These are phyloP conservation scores for Rousettus leschenaultii DNA, from an alignment of 2,113 vertebrate genomes.

Conservation along the genomic window DNA sequence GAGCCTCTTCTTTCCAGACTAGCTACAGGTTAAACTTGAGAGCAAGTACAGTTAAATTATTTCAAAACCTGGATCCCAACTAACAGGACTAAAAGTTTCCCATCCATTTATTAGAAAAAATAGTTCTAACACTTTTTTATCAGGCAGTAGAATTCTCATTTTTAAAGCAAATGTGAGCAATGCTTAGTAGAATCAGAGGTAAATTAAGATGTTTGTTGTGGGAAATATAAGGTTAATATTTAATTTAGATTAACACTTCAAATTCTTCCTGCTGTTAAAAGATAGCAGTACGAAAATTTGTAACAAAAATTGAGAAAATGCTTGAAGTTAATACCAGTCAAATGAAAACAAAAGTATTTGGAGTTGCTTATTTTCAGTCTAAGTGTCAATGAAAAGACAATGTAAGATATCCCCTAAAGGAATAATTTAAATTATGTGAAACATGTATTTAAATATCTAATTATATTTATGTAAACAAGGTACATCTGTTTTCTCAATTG, in stretches of 20 bases:
- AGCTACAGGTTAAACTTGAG: not conserved
- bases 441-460: not conserved
- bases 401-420: not conserved
- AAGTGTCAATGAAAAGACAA: not conserved
- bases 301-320: not conserved
- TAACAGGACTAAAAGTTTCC: not conserved
- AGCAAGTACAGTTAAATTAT: not conserved
- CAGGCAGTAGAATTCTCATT: not conserved
- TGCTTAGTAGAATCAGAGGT: not conserved
- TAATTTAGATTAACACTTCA: not conserved
- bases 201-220: not conserved
- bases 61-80: not conserved
- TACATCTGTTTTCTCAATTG: not conserved
- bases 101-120: slow-evolving; percentile 5
- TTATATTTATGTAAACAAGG: not conserved
- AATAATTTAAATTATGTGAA: slow-evolving; percentile 14
- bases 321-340: not conserved
- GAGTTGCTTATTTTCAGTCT: slow-evolving; percentile 25
- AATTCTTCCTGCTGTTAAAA: not conserved
- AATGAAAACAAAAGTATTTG: not conserved
- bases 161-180: slow-evolving; percentile 4
- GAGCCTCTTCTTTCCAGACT: not conserved
- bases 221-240: not conserved
- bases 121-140: not conserved
- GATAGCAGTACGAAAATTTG: slow-evolving; percentile 14